These are phyloP conservation scores for Microchrysa polita DNA, from an alignment of 2,888 invertebrate genomes.

Conservation along the genomic window DNA sequence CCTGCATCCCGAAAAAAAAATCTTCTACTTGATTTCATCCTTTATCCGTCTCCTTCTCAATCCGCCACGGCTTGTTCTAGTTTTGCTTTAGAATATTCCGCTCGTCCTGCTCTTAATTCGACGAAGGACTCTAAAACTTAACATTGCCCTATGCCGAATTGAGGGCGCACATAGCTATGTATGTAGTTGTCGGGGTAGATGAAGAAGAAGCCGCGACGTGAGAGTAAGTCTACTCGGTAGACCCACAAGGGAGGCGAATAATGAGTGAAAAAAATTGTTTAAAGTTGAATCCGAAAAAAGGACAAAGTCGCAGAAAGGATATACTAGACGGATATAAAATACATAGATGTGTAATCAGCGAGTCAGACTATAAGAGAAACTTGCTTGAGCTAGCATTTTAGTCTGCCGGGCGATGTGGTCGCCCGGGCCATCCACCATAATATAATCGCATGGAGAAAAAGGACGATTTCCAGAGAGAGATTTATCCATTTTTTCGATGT, in stretches of 20 bases:
- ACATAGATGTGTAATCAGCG: constrained; percentile 15
- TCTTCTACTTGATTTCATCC: constrained; percentile 41
- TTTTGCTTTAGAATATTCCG: constrained; percentile 15
- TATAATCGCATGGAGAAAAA: constrained; percentile 23
- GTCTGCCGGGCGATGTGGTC: background rate
- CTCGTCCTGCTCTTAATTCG: background rate
- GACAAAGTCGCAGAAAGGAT: background rate
- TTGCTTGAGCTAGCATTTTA: constrained; percentile 23
- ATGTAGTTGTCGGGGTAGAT: no score
- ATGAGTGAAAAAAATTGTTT: constrained; percentile 29
- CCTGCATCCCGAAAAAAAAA: constrained; percentile 26
- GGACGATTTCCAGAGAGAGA: constrained; percentile 26
- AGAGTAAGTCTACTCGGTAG: no score
- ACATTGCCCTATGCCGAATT: background rate
- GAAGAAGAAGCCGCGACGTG: no score
- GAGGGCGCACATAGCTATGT: no score
- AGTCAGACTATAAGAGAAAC: constrained; percentile 18
- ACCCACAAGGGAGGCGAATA: constrained; percentile 7
- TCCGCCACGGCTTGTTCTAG: background rate
- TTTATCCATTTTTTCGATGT: background rate
- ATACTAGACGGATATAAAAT: background rate
- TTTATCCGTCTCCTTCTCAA: constrained; percentile 3
- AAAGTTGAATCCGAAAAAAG: constrained; percentile 11
- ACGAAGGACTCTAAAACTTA: background rate
- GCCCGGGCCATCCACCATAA: background rate